Conservation (phyloP, 2,797 vertebrate genomes). For the Phrynocephalus forsythii region DNA sequence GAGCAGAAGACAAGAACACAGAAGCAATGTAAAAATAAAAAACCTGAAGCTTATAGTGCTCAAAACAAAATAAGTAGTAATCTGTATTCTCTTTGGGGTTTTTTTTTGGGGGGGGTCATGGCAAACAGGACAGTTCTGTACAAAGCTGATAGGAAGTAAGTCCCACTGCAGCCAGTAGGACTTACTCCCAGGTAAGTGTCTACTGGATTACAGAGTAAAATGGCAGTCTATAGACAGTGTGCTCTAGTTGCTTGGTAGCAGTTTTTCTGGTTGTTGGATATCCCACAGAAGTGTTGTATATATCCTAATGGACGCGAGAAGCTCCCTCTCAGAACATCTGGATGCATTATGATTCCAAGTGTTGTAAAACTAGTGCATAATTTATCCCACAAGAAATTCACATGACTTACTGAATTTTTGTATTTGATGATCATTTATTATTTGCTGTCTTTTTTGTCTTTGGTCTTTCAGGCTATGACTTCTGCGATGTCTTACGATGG, state of each 20-base stretch:
- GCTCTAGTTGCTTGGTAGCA: background rate
- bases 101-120: background rate
- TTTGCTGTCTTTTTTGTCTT: constrained; percentile 38
- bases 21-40: too few relatives aligned
- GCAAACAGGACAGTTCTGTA: background rate
- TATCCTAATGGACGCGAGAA: background rate
- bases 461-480: constrained; percentile 87
- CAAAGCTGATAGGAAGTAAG: background rate
- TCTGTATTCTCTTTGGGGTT: background rate
- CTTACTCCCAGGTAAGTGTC: background rate
- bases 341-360: background rate
- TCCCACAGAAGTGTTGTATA: constrained; percentile 10
- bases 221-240: background rate
- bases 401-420: background rate
- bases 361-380: constrained; percentile 11
- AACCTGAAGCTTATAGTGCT: background rate
- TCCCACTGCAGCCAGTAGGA: background rate
- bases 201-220: background rate
- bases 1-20: background rate
- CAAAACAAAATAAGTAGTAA: background rate
- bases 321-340: background rate
- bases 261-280: background rate
- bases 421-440: background rate
- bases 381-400: background rate
- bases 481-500: constrained; percentile 95